A percentile compares a stretch with the other conserved stretches of the same genome.
These are phyloP conservation scores for Drosophila funebris DNA, from an alignment of 1,140 invertebrate species.

Conservation along the genomic window DNA sequence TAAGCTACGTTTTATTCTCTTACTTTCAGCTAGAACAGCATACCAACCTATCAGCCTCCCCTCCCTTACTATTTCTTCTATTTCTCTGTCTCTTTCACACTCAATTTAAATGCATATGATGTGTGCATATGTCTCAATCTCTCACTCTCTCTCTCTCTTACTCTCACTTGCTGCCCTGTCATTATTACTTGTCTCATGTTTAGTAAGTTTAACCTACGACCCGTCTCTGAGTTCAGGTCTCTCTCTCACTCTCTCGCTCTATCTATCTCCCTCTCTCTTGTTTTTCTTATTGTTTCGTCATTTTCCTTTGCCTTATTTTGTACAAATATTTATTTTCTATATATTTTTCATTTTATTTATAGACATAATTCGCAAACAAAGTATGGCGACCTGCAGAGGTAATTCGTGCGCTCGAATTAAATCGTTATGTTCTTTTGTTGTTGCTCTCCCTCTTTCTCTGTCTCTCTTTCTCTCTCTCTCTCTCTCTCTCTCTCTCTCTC, in stretches of 20 bases:
- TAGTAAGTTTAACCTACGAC: constrained; percentile 29
- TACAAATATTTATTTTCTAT: constrained; percentile 48
- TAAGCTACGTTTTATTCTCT: constrained; percentile 24
- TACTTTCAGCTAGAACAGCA: constrained; percentile 26
- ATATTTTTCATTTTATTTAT: constrained; percentile 81
- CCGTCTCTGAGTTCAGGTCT: background rate
- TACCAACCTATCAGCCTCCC: background rate
- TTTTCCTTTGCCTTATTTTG: constrained; percentile 15
- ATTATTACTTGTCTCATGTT: constrained; percentile 32
- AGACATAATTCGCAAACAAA: constrained; percentile 83
- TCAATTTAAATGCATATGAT: constrained; percentile 12
- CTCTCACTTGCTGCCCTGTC: constrained; percentile 21
- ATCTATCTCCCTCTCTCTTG: background rate
- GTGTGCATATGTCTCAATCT: constrained; percentile 3
- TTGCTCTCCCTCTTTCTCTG: constrained; percentile 2
- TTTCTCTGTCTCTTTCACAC: constrained; percentile 13
- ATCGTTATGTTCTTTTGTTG: constrained; percentile 27
- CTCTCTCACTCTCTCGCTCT: background rate
- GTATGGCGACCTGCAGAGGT: constrained; percentile 74
- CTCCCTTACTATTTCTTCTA: background rate
- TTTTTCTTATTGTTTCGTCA: constrained; percentile 3
- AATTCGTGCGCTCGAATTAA: constrained; percentile 56
- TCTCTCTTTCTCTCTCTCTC: background rate
- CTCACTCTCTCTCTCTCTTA: constrained; percentile 25
- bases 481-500: background rate